Conservation (phyloP, 2,113 vertebrate genomes). For the Brachypodius melanocephalos region DNA sequence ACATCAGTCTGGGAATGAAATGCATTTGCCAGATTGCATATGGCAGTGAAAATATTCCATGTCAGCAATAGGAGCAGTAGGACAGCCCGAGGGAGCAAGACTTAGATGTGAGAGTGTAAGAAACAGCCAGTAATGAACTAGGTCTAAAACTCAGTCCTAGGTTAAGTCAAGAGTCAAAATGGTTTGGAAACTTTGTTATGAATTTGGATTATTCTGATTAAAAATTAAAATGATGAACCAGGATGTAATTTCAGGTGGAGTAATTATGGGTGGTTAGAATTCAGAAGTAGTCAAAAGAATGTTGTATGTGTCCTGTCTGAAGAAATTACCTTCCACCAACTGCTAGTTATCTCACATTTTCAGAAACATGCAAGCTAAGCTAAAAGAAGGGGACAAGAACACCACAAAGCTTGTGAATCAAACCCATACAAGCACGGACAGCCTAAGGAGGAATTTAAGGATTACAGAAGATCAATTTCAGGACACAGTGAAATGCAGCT, state of each 20-base stretch:
- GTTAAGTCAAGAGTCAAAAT: neutral
- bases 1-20: neutral
- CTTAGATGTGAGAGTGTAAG: neutral
- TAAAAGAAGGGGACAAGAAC: neutral
- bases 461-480: constrained; percentile 43
- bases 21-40: neutral
- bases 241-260: neutral
- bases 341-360: neutral
- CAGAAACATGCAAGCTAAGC: neutral
- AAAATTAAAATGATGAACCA: neutral
- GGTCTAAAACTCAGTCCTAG: neutral
- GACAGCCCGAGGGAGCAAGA: neutral
- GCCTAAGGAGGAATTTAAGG: constrained; percentile 31
- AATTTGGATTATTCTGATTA: neutral
- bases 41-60: neutral
- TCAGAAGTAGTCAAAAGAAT: neutral
- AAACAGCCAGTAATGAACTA: neutral
- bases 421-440: neutral
- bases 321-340: neutral
- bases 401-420: neutral
- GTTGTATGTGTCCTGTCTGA: neutral
- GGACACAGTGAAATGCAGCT: neutral
- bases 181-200: neutral
- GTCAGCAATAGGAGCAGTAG: neutral
- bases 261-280: neutral